Evolutionary conservation across 2,113 vertebrate species (phyloP), one percentile per base, ranked within the genome.

Genomic region (Elgaria multicarinata): DNA sequence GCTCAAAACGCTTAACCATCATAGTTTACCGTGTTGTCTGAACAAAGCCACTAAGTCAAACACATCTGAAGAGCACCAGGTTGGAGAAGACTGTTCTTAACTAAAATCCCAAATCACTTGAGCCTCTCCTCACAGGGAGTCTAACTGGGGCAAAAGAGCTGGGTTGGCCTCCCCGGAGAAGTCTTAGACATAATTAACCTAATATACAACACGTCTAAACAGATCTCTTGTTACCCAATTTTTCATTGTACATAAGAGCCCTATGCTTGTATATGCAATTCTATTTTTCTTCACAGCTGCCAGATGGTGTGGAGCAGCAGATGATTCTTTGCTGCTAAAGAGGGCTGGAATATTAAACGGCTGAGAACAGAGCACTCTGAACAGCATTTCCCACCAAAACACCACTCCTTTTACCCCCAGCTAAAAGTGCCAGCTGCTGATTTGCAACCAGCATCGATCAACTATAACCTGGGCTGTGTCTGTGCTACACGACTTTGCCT

Each of bases 301-400:
- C 85, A 90, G 78, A 85, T 1, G 3, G 83, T 88, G 84, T 14
- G 33, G 74, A 91, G 71, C 71, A 91, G 71, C 71, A 26, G 85
- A 82, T 31, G 87, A 92, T 69, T 72, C 44, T 31, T 69, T 78
- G 72, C 5, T 50, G 50, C 71, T 86, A 44, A 74, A 39, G 67
- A 87, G 80, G 53, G 93, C 28, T 3, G 87, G 62, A 58, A 89
- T 92, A 58, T 87, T 90, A 84, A 93, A 82, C 31, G 85, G 71
- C 0, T 4, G 69, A 89, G 77, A 87, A 39, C 62, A 76, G 58
- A 26, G 74, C 81, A 67, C 28, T 77, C 80, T 67, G 76, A 2
- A 0, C 24, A 22, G n/a, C 46, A 46, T 67, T 85, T 89, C 55
- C 53, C 10, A 12, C n/a, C 55, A n/a, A 55, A 3, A 3, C 67